Conservation (phyloP, 2,888 invertebrate genomes). For the Rhingia rostrata region DNA sequence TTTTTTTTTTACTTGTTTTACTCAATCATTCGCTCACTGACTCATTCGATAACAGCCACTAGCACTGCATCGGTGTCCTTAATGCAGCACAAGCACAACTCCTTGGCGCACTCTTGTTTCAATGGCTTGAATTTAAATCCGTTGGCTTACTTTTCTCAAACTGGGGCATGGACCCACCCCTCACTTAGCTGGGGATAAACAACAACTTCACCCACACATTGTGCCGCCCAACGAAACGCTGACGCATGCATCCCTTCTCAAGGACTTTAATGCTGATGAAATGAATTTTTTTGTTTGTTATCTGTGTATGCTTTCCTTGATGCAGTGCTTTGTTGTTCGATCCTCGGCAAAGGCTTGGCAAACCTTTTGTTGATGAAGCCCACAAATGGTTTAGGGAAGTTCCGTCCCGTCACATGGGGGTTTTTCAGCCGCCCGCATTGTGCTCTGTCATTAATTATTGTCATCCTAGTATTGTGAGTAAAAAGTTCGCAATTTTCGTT, state of each 20-base stretch:
- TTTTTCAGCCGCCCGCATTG: slow-evolving; percentile 8
- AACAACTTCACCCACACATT: slow-evolving; percentile 21
- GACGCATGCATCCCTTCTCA: slow-evolving; percentile 18
- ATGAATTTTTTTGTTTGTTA: slow-evolving; percentile 7
- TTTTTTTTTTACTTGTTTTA: too few relatives aligned
- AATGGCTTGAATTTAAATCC: slow-evolving; percentile 19
- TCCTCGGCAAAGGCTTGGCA: slow-evolving; percentile 1
- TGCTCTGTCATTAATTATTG: slow-evolving; percentile 49
- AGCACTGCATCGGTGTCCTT: slow-evolving; percentile 6
- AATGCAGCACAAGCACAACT: neutral
- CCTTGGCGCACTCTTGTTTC: slow-evolving; percentile 2
- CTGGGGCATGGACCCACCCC: slow-evolving; percentile 19
- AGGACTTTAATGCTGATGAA: slow-evolving; percentile 28
- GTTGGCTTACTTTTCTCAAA: slow-evolving; percentile 27
- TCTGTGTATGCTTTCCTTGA: neutral
- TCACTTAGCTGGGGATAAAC: neutral
- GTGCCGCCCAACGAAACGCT: slow-evolving; percentile 15
- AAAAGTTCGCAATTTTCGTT: neutral
- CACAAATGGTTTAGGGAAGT: neutral
- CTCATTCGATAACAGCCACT: neutral
- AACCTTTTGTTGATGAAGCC: neutral
- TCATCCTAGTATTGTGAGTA: neutral
- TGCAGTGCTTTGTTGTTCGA: slow-evolving; percentile 7
- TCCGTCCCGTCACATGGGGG: neutral
- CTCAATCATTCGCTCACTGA: slow-evolving; percentile 21